Conservation (phyloP, 2,113 vertebrate species). For the Neotoma lepida region DNA sequence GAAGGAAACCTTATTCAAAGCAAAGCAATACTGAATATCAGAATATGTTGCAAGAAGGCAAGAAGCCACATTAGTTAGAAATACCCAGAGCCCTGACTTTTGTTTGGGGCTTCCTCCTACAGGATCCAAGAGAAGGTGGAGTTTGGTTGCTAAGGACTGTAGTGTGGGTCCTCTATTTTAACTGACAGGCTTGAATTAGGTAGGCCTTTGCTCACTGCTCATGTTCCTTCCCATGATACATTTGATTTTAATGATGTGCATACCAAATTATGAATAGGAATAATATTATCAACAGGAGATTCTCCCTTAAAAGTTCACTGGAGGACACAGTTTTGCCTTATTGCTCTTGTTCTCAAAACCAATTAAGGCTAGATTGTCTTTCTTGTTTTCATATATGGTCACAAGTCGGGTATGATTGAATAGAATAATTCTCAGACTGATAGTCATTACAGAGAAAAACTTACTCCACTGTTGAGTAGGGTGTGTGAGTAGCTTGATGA, state of each 20-base stretch:
- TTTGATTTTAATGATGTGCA: neutral
- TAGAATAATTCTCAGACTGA: neutral
- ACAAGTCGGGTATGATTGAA: neutral
- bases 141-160: neutral
- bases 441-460: neutral
- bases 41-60: neutral
- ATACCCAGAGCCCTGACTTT: too few species aligned
- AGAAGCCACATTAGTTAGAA: neutral
- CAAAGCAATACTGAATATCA: neutral
- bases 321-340: neutral
- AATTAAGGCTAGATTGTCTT: neutral
- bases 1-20: neutral
- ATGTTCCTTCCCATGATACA: neutral
- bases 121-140: neutral
- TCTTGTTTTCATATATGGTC: neutral
- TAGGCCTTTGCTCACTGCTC: neutral
- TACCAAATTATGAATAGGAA: neutral
- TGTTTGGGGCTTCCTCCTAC: neutral
- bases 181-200: neutral
- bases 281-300: neutral
- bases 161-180: neutral
- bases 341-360: neutral
- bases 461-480: neutral
- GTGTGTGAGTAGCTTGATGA: too few species aligned
- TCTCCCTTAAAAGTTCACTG: neutral